Percentiles rank a stretch among this genome's conserved stretches.
Evolutionary conservation across 1,140 invertebrate species (phyloP).

Genomic region (Ericerus pela): DNA sequence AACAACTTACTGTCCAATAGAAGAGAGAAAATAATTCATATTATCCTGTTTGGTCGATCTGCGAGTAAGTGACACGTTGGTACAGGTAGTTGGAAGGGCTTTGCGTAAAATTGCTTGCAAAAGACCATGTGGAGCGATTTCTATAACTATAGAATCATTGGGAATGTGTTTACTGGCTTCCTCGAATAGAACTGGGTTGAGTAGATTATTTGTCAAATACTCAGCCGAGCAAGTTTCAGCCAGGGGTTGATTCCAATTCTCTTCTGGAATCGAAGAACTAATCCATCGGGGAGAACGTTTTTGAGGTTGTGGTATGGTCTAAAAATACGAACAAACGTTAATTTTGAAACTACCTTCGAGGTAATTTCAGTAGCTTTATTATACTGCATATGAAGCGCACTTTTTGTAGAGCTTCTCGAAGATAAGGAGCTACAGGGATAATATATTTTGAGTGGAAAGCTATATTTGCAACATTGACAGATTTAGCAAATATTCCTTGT

Average conservation of each 20-base stretch:
- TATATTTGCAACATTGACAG: constrained; percentile 51
- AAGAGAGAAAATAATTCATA: constrained; percentile 48
- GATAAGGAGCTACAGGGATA: constrained; percentile 45
- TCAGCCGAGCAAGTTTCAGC: constrained; percentile 62
- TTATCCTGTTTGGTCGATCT: constrained; percentile 52
- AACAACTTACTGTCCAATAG: constrained; percentile 49
- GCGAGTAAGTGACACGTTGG: constrained; percentile 65
- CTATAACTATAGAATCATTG: constrained; percentile 28
- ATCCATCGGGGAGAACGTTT: constrained; percentile 63
- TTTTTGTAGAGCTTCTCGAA: constrained; percentile 41
- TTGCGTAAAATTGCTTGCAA: constrained; percentile 48
- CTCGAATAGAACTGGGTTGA: constrained; percentile 26
- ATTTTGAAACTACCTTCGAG: not conserved
- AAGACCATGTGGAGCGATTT: constrained; percentile 70
- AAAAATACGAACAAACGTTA: constrained; percentile 9
- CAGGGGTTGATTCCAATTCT: constrained; percentile 49
- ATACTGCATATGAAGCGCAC: not conserved
- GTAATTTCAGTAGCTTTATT: not conserved
- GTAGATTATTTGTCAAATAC: constrained; percentile 79
- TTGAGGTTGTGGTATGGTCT: constrained; percentile 50
- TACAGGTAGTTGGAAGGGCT: constrained; percentile 38
- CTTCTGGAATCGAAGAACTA: constrained; percentile 65
- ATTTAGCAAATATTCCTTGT: constrained; percentile 60
- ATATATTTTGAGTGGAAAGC: constrained; percentile 70
- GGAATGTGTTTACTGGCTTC: constrained; percentile 21